Evolutionary conservation across 2,797 vertebrate species (phyloP), one percentile per base, ranked within the genome.

Genomic region (Toxotes lorentzi): DNA sequence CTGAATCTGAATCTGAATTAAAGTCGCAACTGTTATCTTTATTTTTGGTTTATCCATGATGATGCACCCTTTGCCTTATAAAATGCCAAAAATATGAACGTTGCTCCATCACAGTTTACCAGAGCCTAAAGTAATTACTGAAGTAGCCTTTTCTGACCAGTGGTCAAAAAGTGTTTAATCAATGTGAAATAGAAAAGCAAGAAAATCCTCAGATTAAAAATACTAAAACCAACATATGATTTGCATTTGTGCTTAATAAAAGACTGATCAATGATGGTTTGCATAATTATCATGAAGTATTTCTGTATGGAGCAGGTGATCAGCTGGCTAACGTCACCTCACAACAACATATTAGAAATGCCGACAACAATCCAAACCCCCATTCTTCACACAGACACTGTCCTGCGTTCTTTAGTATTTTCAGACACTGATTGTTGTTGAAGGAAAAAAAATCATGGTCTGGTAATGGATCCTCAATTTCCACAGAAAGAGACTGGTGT

Each of bases 401-500:
- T 23, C 8, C 4, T 67, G 48, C 40, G 9, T 3, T 21, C 10
- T 30, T 72, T 35, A 71, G 21, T 64, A 11, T 61, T 61, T 43
- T 41, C 38, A 64, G 24, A 67, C 27, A 21, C 7, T 53, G 35
- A 45, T 68, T 13, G 48, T 23, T 30, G 24, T 7, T 23, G 1
- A 6, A 24, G 34, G n/a, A 16, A 48, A 64, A 64, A 76, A 83
- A 76, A 65, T 78, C 41, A 70, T 66, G 27, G 27, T 23, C 27
- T 19, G 3, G 68, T 78, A 84, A 85, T 66, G 17, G 70, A 83
- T 72, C 59, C 45, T 71, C 43, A 45, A 9, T 62, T 77, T 75
- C 45, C 65, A 82, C 47, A 81, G 73, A 79, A 69, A 73, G 73
- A 82, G 34, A 58, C 70, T 56, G 76, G 70, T 87, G 78, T 86